These are phyloP conservation scores for Neodiprion lecontei DNA, from an alignment of 1,140 invertebrate genomes.

Conservation along the genomic window DNA sequence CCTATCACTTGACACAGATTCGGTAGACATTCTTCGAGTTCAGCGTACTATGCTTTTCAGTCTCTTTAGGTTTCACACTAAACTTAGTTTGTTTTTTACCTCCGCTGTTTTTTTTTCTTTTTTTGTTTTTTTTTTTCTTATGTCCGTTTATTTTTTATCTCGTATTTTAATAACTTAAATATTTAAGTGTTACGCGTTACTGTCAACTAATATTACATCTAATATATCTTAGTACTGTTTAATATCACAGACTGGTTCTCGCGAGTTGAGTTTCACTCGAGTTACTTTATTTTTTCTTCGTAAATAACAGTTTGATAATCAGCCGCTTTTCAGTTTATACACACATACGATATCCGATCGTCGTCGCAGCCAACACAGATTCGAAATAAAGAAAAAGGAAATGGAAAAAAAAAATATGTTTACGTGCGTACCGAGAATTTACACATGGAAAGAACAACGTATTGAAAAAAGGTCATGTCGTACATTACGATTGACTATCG, in stretches of 20 bases:
- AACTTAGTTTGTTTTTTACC: conserved; percentile 27
- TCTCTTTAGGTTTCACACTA: conserved; percentile 26
- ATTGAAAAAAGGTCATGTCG: neutral
- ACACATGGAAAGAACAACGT: neutral
- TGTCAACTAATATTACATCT: conserved; percentile 23
- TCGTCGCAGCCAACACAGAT: neutral
- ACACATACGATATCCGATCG: conserved; percentile 10
- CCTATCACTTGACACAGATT: conserved; percentile 51
- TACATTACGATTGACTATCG: neutral
- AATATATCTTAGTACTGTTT: conserved; percentile 50
- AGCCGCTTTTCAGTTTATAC: conserved; percentile 11
- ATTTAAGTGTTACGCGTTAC: conserved; percentile 25
- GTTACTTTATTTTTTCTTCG: conserved; percentile 31
- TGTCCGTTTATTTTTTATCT: too few species aligned
- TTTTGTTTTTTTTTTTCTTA: neutral
- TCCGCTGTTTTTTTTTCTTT: conserved; percentile 19
- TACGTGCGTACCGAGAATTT: conserved; percentile 28
- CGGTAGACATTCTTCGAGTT: conserved; percentile 43
- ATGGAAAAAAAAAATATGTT: conserved; percentile 37
- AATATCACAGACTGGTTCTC: conserved; percentile 57
- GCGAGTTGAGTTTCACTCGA: neutral
- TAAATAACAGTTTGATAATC: conserved; percentile 14
- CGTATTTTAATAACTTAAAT: neutral
- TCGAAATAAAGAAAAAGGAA: conserved; percentile 27
- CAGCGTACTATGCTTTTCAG: conserved; percentile 22